Evolutionary conservation across 2,888 invertebrate species (phyloP), one percentile per base, ranked within the genome.

Genomic region (Oscheius sp.): DNA sequence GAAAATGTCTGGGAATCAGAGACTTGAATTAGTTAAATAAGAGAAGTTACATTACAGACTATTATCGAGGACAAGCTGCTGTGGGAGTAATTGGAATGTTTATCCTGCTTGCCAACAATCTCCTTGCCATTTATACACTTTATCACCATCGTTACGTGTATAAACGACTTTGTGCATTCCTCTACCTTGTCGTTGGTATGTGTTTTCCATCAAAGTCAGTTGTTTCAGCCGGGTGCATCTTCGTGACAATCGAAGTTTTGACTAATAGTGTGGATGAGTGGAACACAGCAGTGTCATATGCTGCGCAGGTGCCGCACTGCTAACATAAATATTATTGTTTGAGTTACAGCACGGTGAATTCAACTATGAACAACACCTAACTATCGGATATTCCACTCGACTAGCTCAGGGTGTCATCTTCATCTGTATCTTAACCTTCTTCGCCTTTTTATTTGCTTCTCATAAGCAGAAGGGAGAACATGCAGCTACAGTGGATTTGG

Each of bases 401-500:
- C 44, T 77, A 26, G 74, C 73, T 30, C 28, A 68, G 68, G 64
- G 47, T 22, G 80, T 80, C 12, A 74, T 81, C 3, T 69, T 32
- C 1, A 72, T 80, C 17, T 77, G 80, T 54, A 41, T 77, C 17
- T 51, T 82, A 22, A 82, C 82, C 0, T 72, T 73, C 20, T n/a
- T 78, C 38, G 69, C 73, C 44, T 84, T 84, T 59, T 67, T 74
- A 4, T 59, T 73, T 26, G 81, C 76, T 26, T 82, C 82, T 12
- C 80, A 81, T 69, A 85, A 85, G 62, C 85, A 85, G 64, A 84
- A 77, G 62, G 85, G 83, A 17, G 80, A 78, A 14, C 65, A 82
- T 22, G 85, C 85, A 4, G 85, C 85, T 2, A 84, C 85, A 12
- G 78, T 78, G 2, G 84, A 85, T 44, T 73, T 85, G 47, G 85